Evolutionary conservation across 2,113 vertebrate species (phyloP), one percentile per base, ranked within the genome.

Genomic region (Phrynosoma blainvillii): DNA sequence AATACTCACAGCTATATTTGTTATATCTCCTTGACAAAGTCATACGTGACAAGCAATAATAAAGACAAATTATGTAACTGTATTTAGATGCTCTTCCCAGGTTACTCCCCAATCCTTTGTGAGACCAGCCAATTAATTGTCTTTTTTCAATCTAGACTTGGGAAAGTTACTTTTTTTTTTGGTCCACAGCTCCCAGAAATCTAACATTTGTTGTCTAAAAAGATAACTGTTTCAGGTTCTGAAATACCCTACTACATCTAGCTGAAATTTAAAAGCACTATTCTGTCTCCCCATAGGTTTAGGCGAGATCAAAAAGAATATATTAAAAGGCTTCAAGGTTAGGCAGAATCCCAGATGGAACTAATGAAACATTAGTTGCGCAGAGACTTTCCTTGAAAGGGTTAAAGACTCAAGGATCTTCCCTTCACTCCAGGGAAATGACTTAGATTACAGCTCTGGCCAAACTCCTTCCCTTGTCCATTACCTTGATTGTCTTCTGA

Each of bases 401-500:
- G 88, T 85, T 85, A 85, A 89, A 85, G 12, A 40, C 25, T 56
- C 56, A 40, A 36, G 76, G 30, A 81, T 68, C 66, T 73, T 84
- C 52, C 70, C 47, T 68, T 14, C 6, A 2, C 81, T 47, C 62
- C 1, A n/a, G 74, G 40, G 56, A 56, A 76, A 85, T 54, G 62
- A 40, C 70, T 85, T 54, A 5, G 47, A 66, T 66, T 40, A 30
- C 56, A 68, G 70, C 71, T 82, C 70, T 76, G 78, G 59, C 59
- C 78, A 85, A 16, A 52, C 70, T 47, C 47, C 75, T 89, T 66
- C n/a, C 59, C 71, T 80, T 82, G 84, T 86, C 84, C 59, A 32
- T 85, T 82, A 56, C 79, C 59, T 68, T 70, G 84, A 75, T 56
- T 85, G 84, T 81, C 47, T 82, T 82, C 62, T 66, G 84, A 85